phyloP scores from a whole-genome alignment of 2,113 vertebrate genomes.

The Micronycteris hirsuta region DNA sequence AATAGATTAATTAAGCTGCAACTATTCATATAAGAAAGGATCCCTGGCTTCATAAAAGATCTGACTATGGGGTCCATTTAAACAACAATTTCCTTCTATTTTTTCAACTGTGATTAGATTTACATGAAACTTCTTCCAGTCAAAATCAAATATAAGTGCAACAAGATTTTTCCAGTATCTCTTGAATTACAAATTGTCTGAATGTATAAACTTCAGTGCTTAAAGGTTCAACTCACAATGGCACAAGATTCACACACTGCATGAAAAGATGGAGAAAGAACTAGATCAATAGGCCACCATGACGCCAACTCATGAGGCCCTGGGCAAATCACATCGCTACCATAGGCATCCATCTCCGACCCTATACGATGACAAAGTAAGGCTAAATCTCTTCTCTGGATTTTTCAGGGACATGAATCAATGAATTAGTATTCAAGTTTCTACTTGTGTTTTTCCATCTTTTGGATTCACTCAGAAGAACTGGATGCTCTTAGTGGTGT shows the following conservation, averaged over 20 bases:
- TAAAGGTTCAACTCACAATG: neutral
- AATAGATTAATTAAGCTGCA: neutral
- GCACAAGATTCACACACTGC: neutral
- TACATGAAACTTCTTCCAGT: neutral
- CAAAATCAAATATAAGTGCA: neutral
- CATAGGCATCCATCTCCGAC: neutral
- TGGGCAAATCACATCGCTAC: neutral
- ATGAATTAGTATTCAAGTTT: neutral
- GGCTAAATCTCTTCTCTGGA: neutral
- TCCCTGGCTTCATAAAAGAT: neutral
- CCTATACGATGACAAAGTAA: neutral
- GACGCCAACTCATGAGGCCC: neutral
- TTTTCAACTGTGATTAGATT: slow-evolving; percentile 25
- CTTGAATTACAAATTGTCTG: slow-evolving; percentile 19
- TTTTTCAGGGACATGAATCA: neutral
- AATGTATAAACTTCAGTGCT: slow-evolving; percentile 21
- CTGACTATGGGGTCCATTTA: neutral
- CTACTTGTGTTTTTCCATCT: neutral
- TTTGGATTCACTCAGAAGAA: neutral
- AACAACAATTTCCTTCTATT: slow-evolving; percentile 37
- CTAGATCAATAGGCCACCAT: fast-evolving
- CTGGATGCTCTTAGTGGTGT: neutral
- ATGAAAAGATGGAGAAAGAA: neutral
- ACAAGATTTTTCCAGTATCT: neutral
- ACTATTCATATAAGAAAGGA: neutral